phyloP scores from a whole-genome alignment of 2,888 invertebrate genomes.

The Mythimna loreyi region DNA sequence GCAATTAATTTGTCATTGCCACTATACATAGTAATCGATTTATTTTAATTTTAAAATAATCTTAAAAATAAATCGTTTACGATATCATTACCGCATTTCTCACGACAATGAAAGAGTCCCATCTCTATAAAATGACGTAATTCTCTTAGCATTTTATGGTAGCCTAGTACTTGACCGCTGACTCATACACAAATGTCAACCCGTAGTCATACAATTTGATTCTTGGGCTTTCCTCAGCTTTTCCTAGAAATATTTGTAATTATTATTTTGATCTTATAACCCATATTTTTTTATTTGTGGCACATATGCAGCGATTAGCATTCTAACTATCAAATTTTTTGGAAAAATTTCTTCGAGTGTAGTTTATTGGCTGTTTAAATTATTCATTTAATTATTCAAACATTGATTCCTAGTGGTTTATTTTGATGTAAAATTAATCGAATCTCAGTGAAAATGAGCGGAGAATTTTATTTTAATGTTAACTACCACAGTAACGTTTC shows the following conservation, averaged over 20 bases:
- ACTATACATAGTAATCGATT: too few species aligned
- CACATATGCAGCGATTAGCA: too few species aligned
- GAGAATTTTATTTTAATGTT: too few species aligned
- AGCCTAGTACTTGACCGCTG: slow-evolving; percentile 38
- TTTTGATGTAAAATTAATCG: too few species aligned
- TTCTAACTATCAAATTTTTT: too few species aligned
- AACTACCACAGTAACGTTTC: too few species aligned
- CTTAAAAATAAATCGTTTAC: slow-evolving; percentile 1
- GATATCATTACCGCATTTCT: background rate
- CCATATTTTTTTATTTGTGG: too few species aligned
- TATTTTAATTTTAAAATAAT: background rate
- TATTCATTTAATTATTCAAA: too few species aligned
- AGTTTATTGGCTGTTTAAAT: too few species aligned
- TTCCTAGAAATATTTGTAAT: background rate
- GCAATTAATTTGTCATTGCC: background rate
- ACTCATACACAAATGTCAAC: slow-evolving; percentile 26
- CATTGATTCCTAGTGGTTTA: too few species aligned
- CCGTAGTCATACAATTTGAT: background rate
- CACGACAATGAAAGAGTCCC: slow-evolving; percentile 17
- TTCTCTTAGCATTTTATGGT: slow-evolving; percentile 7
- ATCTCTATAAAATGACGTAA: slow-evolving; percentile 12
- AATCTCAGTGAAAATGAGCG: too few species aligned
- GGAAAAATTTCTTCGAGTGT: too few species aligned
- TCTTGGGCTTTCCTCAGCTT: background rate
- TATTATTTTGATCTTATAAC: background rate